phyloP scores from a whole-genome alignment of 2,888 invertebrate species.

The Ormyrus rosae region DNA sequence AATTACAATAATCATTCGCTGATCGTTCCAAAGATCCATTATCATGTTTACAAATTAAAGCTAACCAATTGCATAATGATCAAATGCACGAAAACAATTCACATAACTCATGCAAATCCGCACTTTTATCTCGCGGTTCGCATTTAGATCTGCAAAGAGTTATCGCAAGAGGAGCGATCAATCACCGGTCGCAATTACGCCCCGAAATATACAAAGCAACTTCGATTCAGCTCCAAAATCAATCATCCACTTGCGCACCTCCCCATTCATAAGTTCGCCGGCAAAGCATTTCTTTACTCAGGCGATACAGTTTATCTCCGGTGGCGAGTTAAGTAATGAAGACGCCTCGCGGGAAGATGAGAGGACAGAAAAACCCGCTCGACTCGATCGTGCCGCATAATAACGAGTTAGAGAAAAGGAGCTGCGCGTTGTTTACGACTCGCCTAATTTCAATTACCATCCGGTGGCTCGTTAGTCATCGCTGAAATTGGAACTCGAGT shows the following conservation, averaged over 20 bases:
- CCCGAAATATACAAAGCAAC: slow-evolving; percentile 23
- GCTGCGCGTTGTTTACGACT: slow-evolving; percentile 19
- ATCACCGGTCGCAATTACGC: slow-evolving; percentile 30
- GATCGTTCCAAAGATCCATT: too few relatives aligned
- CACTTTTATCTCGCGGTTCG: too few relatives aligned
- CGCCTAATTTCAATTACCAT: slow-evolving; percentile 49
- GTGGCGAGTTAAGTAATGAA: slow-evolving; percentile 43
- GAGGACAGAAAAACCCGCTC: background rate
- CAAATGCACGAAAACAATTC: too few relatives aligned
- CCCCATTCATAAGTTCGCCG: background rate
- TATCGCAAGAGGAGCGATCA: background rate
- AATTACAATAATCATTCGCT: too few relatives aligned
- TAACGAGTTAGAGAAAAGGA: slow-evolving; percentile 18
- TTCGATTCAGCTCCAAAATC: slow-evolving; percentile 40
- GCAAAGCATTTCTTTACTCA: slow-evolving; percentile 19
- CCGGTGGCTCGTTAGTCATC: slow-evolving; percentile 5
- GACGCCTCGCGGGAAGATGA: slow-evolving; percentile 21
- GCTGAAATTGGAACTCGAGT: too few relatives aligned
- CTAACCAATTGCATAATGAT: too few relatives aligned
- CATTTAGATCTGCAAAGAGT: background rate
- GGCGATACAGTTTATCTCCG: slow-evolving; percentile 32
- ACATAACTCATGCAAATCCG: too few relatives aligned
- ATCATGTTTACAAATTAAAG: too few relatives aligned
- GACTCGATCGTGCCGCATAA: slow-evolving; percentile 20
- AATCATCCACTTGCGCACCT: slow-evolving; percentile 8